phyloP scores from a whole-genome alignment of 2,113 vertebrate genomes.

The Nanorana parkeri region DNA sequence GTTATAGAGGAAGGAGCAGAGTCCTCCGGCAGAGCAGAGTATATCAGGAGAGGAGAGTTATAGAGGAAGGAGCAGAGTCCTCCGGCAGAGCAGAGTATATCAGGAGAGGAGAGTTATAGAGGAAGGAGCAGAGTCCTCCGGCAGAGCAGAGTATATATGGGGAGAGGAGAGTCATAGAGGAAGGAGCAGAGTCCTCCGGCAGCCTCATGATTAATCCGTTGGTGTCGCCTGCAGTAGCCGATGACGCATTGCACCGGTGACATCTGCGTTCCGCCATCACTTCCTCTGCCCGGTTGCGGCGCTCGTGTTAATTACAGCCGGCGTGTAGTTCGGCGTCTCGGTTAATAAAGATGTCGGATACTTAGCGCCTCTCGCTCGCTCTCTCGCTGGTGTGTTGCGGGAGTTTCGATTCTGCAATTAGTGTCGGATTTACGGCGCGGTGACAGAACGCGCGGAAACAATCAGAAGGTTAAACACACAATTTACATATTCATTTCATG shows the following conservation, averaged over 20 bases:
- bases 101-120: no score
- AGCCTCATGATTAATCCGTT: conserved; percentile 75
- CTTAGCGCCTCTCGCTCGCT: conserved; percentile 73
- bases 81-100: no score
- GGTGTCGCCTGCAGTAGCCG: conserved; percentile 75
- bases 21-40: no score
- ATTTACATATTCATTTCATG: conserved; percentile 97
- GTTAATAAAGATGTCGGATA: conserved; percentile 93
- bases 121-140: no score
- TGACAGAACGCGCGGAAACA: conserved; percentile 89
- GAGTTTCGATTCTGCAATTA: conserved; percentile 89
- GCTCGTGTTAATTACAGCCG: conserved; percentile 86
- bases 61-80: no score
- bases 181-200: not conserved
- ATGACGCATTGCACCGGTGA: conserved; percentile 77
- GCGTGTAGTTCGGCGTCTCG: conserved; percentile 85
- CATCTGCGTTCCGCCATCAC: conserved; percentile 80
- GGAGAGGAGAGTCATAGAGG: no score
- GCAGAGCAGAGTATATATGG: no score
- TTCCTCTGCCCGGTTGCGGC: conserved; percentile 75
- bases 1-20: no score
- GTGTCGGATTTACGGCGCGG: conserved; percentile 89
- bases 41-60: no score
- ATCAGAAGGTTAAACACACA: conserved; percentile 94
- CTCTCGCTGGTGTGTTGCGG: conserved; percentile 69